A percentile compares a stretch with the other conserved stretches of the same genome.
phyloP scores from a whole-genome alignment of 2,113 vertebrate genomes.

The Turnix velox region DNA sequence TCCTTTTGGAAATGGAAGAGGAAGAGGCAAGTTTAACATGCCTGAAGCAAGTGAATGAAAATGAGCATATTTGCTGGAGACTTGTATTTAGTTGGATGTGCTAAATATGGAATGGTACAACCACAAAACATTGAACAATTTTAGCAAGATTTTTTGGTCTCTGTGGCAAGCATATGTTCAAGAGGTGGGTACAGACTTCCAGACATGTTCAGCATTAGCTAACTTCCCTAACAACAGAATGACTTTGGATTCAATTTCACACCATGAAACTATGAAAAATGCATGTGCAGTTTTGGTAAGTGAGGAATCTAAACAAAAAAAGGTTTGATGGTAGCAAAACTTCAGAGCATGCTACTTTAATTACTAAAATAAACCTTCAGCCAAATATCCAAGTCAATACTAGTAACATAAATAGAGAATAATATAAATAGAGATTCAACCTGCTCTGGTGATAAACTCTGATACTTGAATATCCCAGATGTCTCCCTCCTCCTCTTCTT shows the following conservation, averaged over 20 bases:
- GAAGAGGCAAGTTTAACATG: background rate
- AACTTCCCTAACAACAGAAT: background rate
- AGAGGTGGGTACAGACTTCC: background rate
- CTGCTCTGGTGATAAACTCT: conserved; percentile 84
- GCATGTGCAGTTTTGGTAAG: background rate
- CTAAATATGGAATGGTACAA: background rate
- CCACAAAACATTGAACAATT: background rate
- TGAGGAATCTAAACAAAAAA: background rate
- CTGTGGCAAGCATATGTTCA: background rate
- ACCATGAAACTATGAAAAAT: background rate
- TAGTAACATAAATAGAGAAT: conserved; percentile 46
- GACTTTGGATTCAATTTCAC: background rate
- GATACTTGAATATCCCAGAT: conserved; percentile 79
- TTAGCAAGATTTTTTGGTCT: background rate
- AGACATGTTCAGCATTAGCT: background rate
- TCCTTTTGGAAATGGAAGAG: conserved; percentile 7
- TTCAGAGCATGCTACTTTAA: background rate
- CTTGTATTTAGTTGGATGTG: background rate
- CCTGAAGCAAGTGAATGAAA: background rate
- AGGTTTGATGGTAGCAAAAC: background rate
- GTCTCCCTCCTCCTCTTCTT: conserved; percentile 81
- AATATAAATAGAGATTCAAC: conserved; percentile 74
- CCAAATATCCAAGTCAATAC: background rate
- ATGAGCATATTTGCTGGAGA: background rate
- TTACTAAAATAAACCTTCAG: background rate